phyloP scores from a whole-genome alignment of 2,113 vertebrate genomes.

The Gymnarchus niloticus region DNA sequence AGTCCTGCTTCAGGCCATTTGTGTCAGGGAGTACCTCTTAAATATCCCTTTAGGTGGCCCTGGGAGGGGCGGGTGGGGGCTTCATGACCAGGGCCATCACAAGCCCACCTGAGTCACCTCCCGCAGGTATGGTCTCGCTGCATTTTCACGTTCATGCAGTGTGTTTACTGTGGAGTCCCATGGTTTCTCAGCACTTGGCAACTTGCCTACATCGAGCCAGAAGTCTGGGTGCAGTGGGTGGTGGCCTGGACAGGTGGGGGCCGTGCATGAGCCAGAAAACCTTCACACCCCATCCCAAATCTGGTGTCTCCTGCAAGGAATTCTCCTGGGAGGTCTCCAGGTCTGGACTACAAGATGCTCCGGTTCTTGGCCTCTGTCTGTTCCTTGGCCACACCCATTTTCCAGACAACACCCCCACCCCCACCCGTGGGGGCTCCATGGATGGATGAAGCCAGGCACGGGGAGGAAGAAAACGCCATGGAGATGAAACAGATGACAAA shows the following conservation, averaged over 20 bases:
- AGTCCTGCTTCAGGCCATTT: no score
- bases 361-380: not conserved
- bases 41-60: no score
- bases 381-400: not conserved
- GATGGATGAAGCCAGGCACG: conserved; percentile 41
- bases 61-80: no score
- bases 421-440: conserved; percentile 43
- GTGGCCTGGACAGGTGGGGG: not conserved
- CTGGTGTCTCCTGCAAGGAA: not conserved
- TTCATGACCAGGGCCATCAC: no score
- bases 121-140: no score
- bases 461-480: conserved; percentile 39
- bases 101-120: no score
- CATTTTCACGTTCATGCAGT: conserved; percentile 43
- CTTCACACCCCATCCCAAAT: not conserved
- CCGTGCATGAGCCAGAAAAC: not conserved
- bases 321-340: not conserved
- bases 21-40: no score
- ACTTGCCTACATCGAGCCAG: conserved; percentile 39
- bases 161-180: conserved; percentile 35
- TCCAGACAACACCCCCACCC: not conserved
- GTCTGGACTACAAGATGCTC: not conserved
- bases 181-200: conserved; percentile 44
- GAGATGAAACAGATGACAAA: conserved; percentile 61
- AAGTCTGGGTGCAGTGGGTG: not conserved